Base-by-base conservation (phyloP, 2,888 invertebrate species). In the Acrobasis consociella region DNA sequence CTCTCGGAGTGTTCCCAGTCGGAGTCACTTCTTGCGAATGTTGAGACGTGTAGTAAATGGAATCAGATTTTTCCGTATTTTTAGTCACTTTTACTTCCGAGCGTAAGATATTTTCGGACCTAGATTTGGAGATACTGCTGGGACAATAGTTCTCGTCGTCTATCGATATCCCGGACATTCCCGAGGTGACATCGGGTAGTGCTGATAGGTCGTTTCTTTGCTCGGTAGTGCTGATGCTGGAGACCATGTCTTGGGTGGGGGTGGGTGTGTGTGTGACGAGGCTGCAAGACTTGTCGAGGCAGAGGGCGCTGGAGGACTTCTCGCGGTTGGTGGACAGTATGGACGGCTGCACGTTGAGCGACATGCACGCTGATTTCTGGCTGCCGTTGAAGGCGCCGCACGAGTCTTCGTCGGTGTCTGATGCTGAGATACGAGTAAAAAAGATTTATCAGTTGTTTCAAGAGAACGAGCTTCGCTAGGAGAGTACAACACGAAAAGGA, bases 191-290 rank as follows among this genome's bases (percentile, higher is more conserved):
- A 67, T 93, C 93, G 0, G 93, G 92, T 1, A 92, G 69, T 0
- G 91, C 88, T 8, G 93, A 93, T 31, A 77, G 72, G 71, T 93
- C 93, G 73, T 91, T 89, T 22, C 89, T 77, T 67, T 91, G 92
- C 69, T 93, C 93, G 0, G 93, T 92, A 0, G 91, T 93, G 68
- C 92, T 93, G 37, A 93, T 86, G 62, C 93, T 93, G 1, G 93
- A 93, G 31, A 93, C 93, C 93, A 93, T 93, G 76, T 93, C 93
- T 66, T 93, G 93, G 0, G 93, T 93, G 5, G 93, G 92, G 0
- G 93, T 93, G 1, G 93, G 93, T 0, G 93, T 93, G 73, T 93
- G 92, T 31, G 93, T 93, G 74, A 90, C 82, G 68, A 90, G 72
- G 65, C 90, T 87, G 67, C 85, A 87, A 2, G 93, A 93, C 65